Conservation (phyloP, 92 coral and sea anemone species). For the Palythoa grandiflora region DNA sequence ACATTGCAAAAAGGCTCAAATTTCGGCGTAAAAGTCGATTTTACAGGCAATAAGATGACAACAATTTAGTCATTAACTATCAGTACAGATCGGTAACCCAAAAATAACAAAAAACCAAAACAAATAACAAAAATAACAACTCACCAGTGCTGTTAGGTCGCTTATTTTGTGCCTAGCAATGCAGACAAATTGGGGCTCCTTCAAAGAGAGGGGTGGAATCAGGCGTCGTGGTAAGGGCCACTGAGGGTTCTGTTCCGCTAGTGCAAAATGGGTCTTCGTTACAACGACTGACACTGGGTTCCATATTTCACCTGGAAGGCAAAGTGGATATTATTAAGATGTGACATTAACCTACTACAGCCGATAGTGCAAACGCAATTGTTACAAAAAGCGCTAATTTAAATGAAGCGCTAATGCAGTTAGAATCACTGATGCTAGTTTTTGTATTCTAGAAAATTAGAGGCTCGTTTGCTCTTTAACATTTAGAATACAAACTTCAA, state of each 20-base stretch:
- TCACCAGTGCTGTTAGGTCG: slow-evolving; percentile 87
- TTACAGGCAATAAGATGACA: background rate
- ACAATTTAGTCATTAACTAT: background rate
- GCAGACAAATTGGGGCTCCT: slow-evolving; percentile 88
- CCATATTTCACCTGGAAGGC: slow-evolving; percentile 44
- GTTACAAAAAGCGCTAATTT: too few relatives aligned
- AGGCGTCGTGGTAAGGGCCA: slow-evolving; percentile 95
- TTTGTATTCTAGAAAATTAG: too few relatives aligned
- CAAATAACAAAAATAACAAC: slow-evolving; percentile 34
- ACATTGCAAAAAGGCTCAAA: too few relatives aligned
- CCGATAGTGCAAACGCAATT: too few relatives aligned
- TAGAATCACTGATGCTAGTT: too few relatives aligned
- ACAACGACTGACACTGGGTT: slow-evolving; percentile 77
- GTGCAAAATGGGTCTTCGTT: slow-evolving; percentile 82
- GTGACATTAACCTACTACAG: too few relatives aligned
- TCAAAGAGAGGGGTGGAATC: slow-evolving; percentile 69
- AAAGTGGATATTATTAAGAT: background rate
- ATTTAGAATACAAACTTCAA: too few relatives aligned
- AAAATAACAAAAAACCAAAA: too few relatives aligned
- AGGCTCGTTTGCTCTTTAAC: too few relatives aligned
- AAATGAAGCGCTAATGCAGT: too few relatives aligned
- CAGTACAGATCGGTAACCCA: background rate
- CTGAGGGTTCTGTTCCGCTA: slow-evolving; percentile 90
- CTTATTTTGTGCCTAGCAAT: slow-evolving; percentile 88
- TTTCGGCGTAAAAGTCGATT: too few relatives aligned